Evolutionary conservation across 2,888 invertebrate genomes (phyloP).

Genomic region (Watsonalla binaria): DNA sequence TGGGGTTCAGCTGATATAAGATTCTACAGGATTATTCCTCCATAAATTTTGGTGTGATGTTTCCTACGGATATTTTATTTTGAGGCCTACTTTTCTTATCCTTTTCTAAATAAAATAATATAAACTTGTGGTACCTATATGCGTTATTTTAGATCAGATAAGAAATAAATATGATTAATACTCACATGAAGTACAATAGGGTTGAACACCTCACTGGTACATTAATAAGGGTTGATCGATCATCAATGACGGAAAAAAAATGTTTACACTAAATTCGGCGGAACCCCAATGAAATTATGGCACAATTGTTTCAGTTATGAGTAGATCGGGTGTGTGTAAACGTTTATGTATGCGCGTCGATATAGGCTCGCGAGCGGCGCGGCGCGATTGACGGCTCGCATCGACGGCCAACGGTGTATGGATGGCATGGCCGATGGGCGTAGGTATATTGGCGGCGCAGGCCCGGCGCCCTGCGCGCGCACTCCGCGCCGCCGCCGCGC

Average conservation of each 20-base stretch:
- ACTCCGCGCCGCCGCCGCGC: conserved; percentile 22
- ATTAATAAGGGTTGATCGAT: conserved; percentile 14
- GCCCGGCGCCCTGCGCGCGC: conserved; percentile 50
- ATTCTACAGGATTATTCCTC: too few species aligned
- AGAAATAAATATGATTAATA: conserved; percentile 13
- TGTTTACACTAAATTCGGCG: conserved; percentile 9
- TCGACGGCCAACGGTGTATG: neutral
- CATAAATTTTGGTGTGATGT: too few species aligned
- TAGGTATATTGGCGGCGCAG: conserved; percentile 50
- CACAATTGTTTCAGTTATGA: conserved; percentile 24
- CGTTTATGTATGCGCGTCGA: conserved; percentile 50
- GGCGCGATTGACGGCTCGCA: conserved; percentile 49
- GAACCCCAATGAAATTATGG: conserved; percentile 19
- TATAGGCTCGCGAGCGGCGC: conserved; percentile 45
- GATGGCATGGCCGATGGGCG: conserved; percentile 10
- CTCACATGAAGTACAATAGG: conserved; percentile 25
- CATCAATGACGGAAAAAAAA: neutral
- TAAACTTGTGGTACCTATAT: too few species aligned
- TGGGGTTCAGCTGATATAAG: too few species aligned
- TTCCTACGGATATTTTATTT: too few species aligned
- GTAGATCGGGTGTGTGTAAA: conserved; percentile 36
- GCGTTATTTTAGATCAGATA: conserved; percentile 7
- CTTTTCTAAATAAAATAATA: too few species aligned
- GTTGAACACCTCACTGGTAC: conserved; percentile 19
- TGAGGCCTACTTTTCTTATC: too few species aligned